These are phyloP conservation scores for Callinectes sapidus DNA, from an alignment of 2,888 invertebrate species.

Conservation along the genomic window DNA sequence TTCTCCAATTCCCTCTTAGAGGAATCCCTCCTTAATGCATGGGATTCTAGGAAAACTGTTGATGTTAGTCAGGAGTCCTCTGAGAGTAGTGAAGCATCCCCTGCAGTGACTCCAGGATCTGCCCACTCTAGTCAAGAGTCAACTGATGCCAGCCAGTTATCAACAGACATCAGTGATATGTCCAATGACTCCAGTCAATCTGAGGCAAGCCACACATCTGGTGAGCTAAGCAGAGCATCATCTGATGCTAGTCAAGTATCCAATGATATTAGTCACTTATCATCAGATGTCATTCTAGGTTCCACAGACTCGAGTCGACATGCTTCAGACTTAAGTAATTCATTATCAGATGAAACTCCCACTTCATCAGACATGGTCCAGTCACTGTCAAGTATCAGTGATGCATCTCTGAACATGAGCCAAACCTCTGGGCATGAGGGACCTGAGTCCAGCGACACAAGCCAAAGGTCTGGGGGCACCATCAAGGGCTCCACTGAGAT, in stretches of 20 bases:
- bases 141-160: slow-evolving; percentile 25
- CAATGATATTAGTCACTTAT: slow-evolving; percentile 48
- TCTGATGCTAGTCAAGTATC: slow-evolving; percentile 46
- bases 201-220: slow-evolving; percentile 48
- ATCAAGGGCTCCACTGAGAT: slow-evolving; percentile 13
- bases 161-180: slow-evolving; percentile 45
- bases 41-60: slow-evolving; percentile 48
- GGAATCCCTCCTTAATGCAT: slow-evolving; percentile 55
- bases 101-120: slow-evolving; percentile 45
- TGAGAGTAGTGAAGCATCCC: slow-evolving; percentile 48
- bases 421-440: slow-evolving; percentile 28
- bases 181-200: slow-evolving; percentile 45
- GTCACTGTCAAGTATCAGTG: slow-evolving; percentile 42
- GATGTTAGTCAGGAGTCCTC: slow-evolving; percentile 44
- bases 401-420: slow-evolving; percentile 40
- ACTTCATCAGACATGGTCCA: slow-evolving; percentile 57
- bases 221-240: slow-evolving; percentile 45
- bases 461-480: slow-evolving; percentile 26
- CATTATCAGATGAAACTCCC: slow-evolving; percentile 48
- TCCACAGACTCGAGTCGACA: slow-evolving; percentile 37
- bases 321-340: slow-evolving; percentile 36
- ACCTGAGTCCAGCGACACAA: slow-evolving; percentile 6
- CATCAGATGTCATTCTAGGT: slow-evolving; percentile 46
- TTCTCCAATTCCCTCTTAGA: slow-evolving; percentile 62
- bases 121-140: slow-evolving; percentile 38